Conservation (phyloP, 2,797 vertebrate species). For the Okamejei kenojei region DNA sequence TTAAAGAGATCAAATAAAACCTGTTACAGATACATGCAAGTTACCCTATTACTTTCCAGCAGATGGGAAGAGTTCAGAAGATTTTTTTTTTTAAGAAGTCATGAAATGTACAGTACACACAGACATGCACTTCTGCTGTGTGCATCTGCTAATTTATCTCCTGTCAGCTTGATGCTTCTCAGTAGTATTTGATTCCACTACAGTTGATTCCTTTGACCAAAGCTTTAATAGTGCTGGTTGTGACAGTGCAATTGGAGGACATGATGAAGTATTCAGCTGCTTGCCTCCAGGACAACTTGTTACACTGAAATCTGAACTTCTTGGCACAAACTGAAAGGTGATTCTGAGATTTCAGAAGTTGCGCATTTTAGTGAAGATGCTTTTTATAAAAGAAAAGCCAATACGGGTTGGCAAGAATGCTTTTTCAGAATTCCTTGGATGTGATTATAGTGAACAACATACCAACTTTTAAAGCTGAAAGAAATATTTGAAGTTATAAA, state of each 20-base stretch:
- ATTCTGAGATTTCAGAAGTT: neutral
- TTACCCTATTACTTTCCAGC: neutral
- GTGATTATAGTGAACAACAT: slow-evolving; percentile 26
- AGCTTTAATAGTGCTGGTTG: neutral
- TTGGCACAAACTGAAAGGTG: slow-evolving; percentile 19
- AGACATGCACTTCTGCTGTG: neutral
- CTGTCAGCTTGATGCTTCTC: neutral
- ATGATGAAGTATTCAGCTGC: neutral
- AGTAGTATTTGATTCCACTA: slow-evolving; percentile 17
- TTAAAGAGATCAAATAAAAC: neutral
- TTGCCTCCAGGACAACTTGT: slow-evolving; percentile 22
- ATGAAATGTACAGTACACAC: neutral
- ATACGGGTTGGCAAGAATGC: neutral
- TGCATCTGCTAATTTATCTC: neutral
- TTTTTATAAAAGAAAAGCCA: slow-evolving; percentile 20
- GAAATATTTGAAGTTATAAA: neutral
- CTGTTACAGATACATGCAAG: neutral
- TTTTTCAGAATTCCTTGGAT: neutral
- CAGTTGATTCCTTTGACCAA: slow-evolving; percentile 9
- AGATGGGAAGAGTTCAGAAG: neutral
- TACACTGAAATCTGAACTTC: neutral
- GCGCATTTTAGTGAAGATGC: neutral
- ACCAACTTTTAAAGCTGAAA: slow-evolving; percentile 19
- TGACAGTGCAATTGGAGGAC: neutral
- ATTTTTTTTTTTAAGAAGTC: slow-evolving; percentile 6